Conservation (phyloP, 2,797 vertebrate species). For the Knipowitschia caucasica region DNA sequence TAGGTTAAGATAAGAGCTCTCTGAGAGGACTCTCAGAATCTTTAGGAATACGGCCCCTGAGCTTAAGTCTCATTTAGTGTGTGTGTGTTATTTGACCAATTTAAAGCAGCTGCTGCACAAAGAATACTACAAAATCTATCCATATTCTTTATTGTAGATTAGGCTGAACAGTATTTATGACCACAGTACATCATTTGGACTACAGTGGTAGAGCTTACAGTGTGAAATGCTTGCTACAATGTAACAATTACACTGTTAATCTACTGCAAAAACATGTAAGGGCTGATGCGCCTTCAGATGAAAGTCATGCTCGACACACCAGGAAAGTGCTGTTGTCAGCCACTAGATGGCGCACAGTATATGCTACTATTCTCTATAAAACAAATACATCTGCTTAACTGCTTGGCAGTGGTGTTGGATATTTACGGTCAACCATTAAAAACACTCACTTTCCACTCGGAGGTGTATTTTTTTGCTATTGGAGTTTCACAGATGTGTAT, state of each 20-base stretch:
- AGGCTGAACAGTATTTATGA: constrained; percentile 53
- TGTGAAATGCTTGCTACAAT: constrained; percentile 59
- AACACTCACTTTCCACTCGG: constrained; percentile 12
- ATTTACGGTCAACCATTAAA: constrained; percentile 32
- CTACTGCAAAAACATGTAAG: constrained; percentile 44
- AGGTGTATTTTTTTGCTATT: constrained; percentile 34
- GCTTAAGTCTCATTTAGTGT: too few species aligned
- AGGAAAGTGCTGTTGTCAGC: constrained; percentile 43
- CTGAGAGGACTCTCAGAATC: too few species aligned
- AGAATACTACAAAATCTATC: constrained; percentile 27
- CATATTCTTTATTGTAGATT: constrained; percentile 61
- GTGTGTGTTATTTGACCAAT: too few species aligned
- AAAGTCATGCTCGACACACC: constrained; percentile 63
- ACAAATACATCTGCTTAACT: constrained; percentile 42
- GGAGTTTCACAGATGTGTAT: constrained; percentile 34
- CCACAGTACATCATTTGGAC: constrained; percentile 61
- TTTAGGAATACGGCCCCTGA: too few species aligned
- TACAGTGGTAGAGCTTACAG: constrained; percentile 60
- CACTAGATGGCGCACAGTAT: constrained; percentile 53
- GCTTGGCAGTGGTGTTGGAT: constrained; percentile 62
- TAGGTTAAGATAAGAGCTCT: too few species aligned
- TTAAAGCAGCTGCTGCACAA: too few species aligned
- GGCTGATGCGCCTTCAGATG: constrained; percentile 41
- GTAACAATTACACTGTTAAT: constrained; percentile 52
- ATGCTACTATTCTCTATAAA: constrained; percentile 48